Conservation (phyloP, 2,113 vertebrate species). For the Hippocampus barbouri region DNA sequence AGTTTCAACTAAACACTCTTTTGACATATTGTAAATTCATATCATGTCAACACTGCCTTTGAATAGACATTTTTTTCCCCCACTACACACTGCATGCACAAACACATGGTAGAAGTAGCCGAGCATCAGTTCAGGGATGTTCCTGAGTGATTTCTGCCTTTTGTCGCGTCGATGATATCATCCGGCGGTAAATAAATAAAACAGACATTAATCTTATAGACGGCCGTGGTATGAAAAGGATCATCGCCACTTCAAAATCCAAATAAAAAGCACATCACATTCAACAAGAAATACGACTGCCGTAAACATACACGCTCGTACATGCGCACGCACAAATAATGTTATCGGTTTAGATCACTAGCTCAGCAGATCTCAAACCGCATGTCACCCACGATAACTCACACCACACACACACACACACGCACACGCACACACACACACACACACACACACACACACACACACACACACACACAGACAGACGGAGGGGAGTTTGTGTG, state of each 20-base stretch:
- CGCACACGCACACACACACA: slow-evolving; percentile 14
- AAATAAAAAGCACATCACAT: slow-evolving; percentile 12
- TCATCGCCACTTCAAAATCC: background rate
- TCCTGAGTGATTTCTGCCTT: slow-evolving; percentile 1
- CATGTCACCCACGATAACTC: slow-evolving; percentile 63
- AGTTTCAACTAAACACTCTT: background rate
- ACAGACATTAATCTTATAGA: background rate
- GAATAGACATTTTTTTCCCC: background rate
- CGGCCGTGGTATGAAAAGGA: background rate
- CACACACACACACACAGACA: slow-evolving; percentile 26
- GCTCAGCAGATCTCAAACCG: slow-evolving; percentile 66
- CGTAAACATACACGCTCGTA: slow-evolving; percentile 17
- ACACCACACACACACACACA: slow-evolving; percentile 8
- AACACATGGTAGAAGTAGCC: background rate
- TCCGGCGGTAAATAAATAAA: background rate
- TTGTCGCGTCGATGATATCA: background rate
- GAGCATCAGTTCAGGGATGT: background rate
- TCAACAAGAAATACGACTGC: background rate
- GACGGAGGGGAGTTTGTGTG: slow-evolving; percentile 36
- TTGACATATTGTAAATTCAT: no score
- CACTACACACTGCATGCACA: slow-evolving; percentile 16
- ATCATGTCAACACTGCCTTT: background rate
- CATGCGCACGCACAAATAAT: slow-evolving; percentile 55
- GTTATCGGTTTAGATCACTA: slow-evolving; percentile 62
- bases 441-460: slow-evolving; percentile 13